Evolutionary conservation across 2,888 invertebrate genomes (phyloP).

Genomic region (Caenorhabditis angaria): DNA sequence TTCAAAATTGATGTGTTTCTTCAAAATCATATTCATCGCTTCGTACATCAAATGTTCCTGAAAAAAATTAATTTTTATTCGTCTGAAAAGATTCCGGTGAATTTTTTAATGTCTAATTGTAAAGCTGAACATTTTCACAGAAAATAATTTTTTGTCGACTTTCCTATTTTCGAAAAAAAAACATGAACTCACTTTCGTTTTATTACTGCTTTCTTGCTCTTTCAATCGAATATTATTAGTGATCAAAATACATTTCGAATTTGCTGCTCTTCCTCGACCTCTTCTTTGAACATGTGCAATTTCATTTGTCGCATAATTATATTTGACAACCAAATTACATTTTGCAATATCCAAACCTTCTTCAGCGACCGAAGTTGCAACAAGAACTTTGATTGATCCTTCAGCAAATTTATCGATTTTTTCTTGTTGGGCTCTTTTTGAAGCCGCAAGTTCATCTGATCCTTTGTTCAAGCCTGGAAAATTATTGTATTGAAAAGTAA

Average conservation of each 20-base stretch:
- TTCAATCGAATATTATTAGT: conserved; percentile 28
- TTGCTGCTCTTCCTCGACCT: conserved; percentile 51
- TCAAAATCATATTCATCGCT: conserved; percentile 14
- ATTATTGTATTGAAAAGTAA: background rate
- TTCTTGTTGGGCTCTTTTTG: conserved; percentile 29
- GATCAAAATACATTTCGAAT: conserved; percentile 43
- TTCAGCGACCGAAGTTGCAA: conserved; percentile 59
- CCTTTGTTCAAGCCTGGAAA: conserved; percentile 29
- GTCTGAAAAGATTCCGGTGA: too few relatives aligned
- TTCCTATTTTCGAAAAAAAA: too few relatives aligned
- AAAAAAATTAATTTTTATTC: background rate
- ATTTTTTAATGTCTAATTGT: too few relatives aligned
- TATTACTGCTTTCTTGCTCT: conserved; percentile 40
- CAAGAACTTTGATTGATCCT: conserved; percentile 44
- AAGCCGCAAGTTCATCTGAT: conserved; percentile 17
- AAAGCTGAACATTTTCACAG: too few relatives aligned
- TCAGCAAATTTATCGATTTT: conserved; percentile 17
- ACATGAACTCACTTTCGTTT: conserved; percentile 20
- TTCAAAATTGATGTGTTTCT: conserved; percentile 5
- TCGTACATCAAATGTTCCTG: conserved; percentile 30
- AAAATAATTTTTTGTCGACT: too few relatives aligned
- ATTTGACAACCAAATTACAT: conserved; percentile 61
- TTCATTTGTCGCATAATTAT: conserved; percentile 59
- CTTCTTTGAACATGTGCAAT: conserved; percentile 62
- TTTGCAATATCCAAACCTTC: conserved; percentile 59